Percentiles rank a stretch among this genome's conserved stretches.
phyloP scores from a whole-genome alignment of 2,113 vertebrate species.

The Ochotona curzoniae region DNA sequence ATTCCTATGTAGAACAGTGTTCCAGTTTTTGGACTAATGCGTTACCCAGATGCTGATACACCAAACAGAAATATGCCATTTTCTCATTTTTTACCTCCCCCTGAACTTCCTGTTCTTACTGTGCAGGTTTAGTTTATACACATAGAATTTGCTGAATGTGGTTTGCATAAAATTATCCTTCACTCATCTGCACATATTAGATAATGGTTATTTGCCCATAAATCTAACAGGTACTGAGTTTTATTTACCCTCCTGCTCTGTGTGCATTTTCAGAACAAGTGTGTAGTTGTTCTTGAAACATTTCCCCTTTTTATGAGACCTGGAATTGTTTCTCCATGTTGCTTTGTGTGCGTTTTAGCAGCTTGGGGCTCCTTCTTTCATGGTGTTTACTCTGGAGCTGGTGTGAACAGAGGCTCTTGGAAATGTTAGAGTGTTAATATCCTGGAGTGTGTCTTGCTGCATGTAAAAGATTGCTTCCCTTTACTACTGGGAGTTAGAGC shows the following conservation, averaged over 20 bases:
- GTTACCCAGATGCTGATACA: slow-evolving; percentile 70
- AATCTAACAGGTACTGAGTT: slow-evolving; percentile 76
- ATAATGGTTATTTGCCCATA: slow-evolving; percentile 81
- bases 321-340: slow-evolving; percentile 62
- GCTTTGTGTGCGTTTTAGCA: slow-evolving; percentile 68
- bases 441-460: slow-evolving; percentile 56
- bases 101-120: slow-evolving; percentile 67
- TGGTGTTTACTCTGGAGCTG: slow-evolving; percentile 73
- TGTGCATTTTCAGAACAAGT: slow-evolving; percentile 71
- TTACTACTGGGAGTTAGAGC: slow-evolving; percentile 12
- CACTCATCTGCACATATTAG: slow-evolving; percentile 70
- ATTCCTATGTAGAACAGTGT: slow-evolving; percentile 50
- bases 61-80: slow-evolving; percentile 70
- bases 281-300: slow-evolving; percentile 64
- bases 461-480: slow-evolving; percentile 41
- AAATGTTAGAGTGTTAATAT: slow-evolving; percentile 74
- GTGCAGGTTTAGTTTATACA: slow-evolving; percentile 61
- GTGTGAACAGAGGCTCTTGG: slow-evolving; percentile 78
- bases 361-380: slow-evolving; percentile 66
- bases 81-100: slow-evolving; percentile 45
- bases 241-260: slow-evolving; percentile 72
- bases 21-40: slow-evolving; percentile 41
- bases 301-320: slow-evolving; percentile 70
- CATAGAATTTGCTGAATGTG: slow-evolving; percentile 73
- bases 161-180: slow-evolving; percentile 78